Percentiles rank a stretch among this genome's conserved stretches.
Conservation (phyloP, 2,888 invertebrate species). For the Chorisops tibialis region DNA sequence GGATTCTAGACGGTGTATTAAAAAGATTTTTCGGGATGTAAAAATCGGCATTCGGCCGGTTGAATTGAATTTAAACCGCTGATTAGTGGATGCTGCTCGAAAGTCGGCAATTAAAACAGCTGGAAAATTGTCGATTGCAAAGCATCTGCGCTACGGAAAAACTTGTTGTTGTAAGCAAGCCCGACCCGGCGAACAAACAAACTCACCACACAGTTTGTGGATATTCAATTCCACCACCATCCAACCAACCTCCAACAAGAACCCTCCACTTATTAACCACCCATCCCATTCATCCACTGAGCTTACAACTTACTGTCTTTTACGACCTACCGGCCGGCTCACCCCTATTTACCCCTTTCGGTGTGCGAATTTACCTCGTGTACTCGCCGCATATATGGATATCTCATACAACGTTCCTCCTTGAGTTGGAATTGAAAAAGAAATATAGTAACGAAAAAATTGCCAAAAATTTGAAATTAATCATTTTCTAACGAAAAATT, state of each 20-base stretch:
- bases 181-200: constrained; percentile 31
- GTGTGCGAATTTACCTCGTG: constrained; percentile 19
- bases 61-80: no score
- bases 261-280: no score
- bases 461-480: no score
- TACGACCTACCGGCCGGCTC: no score
- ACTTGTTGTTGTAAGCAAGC: constrained; percentile 10
- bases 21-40: no score
- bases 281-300: no score
- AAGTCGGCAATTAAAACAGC: background rate
- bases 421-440: constrained; percentile 24
- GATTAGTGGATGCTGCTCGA: background rate
- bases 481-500: no score
- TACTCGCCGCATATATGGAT: constrained; percentile 2
- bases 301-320: background rate
- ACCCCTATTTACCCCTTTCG: background rate
- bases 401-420: background rate
- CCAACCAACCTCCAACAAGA: no score
- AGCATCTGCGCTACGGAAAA: constrained; percentile 12
- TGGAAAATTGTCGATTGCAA: constrained; percentile 12
- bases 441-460: no score
- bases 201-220: constrained; percentile 22
- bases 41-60: no score
- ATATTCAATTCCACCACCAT: constrained; percentile 12
- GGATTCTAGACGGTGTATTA: no score